Conservation (phyloP, 2,113 vertebrate genomes). For the Oreotrochilus melanogaster region DNA sequence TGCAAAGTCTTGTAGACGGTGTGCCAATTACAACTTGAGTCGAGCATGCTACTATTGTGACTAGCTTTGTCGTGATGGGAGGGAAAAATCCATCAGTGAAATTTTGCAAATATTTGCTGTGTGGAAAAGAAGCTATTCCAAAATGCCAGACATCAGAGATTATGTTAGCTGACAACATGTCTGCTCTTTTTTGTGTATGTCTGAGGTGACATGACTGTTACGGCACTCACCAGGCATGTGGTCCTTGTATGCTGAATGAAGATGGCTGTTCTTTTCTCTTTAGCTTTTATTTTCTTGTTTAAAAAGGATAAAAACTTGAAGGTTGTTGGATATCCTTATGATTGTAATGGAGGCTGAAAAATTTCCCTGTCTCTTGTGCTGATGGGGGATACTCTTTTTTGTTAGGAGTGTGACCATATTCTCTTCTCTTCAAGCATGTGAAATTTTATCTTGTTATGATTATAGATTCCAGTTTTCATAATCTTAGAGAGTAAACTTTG, state of each 20-base stretch:
- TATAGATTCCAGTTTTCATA: not conserved
- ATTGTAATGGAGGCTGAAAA: not conserved
- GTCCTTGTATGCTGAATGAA: not conserved
- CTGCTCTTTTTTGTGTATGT: not conserved
- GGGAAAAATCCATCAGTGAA: not conserved
- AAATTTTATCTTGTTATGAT: not conserved
- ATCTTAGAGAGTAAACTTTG: not conserved
- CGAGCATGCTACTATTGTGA: not conserved
- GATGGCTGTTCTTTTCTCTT: not conserved
- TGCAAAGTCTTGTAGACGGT: not conserved
- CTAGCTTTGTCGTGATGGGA: not conserved
- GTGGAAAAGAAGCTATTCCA: not conserved
- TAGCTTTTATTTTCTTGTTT: not conserved
- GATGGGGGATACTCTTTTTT: rapidly evolving
- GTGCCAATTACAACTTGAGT: not conserved
- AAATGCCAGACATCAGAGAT: not conserved
- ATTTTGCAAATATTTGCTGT: not conserved
- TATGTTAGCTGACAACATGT: not conserved
- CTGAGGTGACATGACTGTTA: not conserved
- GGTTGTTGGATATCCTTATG: not conserved
- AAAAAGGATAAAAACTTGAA: not conserved
- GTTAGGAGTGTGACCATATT: not conserved
- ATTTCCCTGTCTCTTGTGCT: not conserved
- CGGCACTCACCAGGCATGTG: not conserved
- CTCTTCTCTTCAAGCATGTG: not conserved